These are phyloP conservation scores for Odontophorus gujanensis DNA, from an alignment of 2,113 vertebrate genomes.

Conservation along the genomic window DNA sequence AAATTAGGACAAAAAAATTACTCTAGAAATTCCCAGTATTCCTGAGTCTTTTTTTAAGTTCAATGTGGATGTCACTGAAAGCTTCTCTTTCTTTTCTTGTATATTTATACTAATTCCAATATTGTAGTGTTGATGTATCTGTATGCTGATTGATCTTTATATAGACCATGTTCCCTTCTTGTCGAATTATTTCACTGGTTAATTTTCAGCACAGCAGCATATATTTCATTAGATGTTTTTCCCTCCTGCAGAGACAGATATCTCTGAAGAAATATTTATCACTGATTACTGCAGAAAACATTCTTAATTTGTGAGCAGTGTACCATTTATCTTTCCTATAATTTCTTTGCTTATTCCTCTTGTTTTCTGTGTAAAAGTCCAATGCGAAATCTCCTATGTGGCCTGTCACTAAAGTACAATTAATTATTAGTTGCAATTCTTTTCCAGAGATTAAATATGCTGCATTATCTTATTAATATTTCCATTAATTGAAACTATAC, in stretches of 20 bases:
- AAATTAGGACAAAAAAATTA: neutral
- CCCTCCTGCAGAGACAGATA: neutral
- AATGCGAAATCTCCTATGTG: neutral
- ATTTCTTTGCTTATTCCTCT: neutral
- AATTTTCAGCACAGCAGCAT: neutral
- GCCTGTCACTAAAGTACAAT: neutral
- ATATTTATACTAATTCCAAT: neutral
- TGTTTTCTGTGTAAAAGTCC: neutral
- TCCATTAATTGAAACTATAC: neutral
- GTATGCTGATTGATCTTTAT: neutral
- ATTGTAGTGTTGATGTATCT: neutral
- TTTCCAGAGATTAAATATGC: neutral
- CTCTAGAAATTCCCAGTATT: neutral
- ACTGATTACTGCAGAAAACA: slow-evolving; percentile 6
- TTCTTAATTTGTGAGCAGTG: neutral
- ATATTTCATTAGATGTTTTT: slow-evolving; percentile 6
- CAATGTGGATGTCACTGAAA: neutral
- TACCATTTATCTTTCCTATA: neutral
- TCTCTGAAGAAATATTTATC: slow-evolving; percentile 3
- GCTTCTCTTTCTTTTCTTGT: neutral
- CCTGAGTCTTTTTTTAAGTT: neutral
- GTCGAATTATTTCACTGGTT: neutral
- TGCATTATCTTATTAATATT: neutral
- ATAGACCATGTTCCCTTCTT: neutral
- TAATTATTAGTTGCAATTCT: neutral